Percentiles rank a stretch among this genome's conserved stretches.
Evolutionary conservation across 2,797 vertebrate species (phyloP).

Genomic region (Ataeniobius toweri): DNA sequence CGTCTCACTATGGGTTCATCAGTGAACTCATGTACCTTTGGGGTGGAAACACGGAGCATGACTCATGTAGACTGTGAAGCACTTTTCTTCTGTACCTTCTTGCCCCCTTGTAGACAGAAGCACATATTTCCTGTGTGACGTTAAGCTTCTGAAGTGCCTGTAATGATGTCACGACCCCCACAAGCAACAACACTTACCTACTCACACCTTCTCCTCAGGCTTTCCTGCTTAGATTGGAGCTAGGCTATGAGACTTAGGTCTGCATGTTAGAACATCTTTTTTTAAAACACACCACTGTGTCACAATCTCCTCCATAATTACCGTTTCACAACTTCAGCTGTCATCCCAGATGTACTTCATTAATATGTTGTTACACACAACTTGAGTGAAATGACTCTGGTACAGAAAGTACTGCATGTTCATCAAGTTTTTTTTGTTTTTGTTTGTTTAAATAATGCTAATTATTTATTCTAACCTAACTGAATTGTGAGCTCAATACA

Average conservation of each 20-base stretch:
- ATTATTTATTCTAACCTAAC: conserved; percentile 25
- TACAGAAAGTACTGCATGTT: not conserved
- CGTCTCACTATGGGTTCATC: conserved; percentile 3
- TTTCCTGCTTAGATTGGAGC: conserved; percentile 28
- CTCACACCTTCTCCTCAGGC: conserved; percentile 2
- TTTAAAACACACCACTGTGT: conserved; percentile 8
- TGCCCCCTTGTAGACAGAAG: conserved; percentile 37
- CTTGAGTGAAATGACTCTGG: conserved; percentile 8
- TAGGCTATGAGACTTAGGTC: conserved; percentile 26
- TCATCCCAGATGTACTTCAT: not conserved
- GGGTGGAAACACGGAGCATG: conserved; percentile 32
- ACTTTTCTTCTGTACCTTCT: conserved; percentile 6
- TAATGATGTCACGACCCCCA: conserved; percentile 35
- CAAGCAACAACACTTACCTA: not conserved
- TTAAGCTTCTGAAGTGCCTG: conserved; percentile 18
- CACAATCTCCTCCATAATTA: not conserved
- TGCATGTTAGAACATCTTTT: conserved; percentile 37
- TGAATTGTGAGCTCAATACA: conserved; percentile 4
- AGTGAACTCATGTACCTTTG: conserved; percentile 21
- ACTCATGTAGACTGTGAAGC: conserved; percentile 15
- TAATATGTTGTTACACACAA: not conserved
- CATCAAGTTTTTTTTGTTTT: conserved; percentile 16
- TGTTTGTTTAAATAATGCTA: conserved; percentile 5
- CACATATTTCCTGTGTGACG: conserved; percentile 45
- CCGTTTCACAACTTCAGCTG: conserved; percentile 6